Percentiles rank a stretch among this genome's conserved stretches.
Evolutionary conservation across 2,797 vertebrate genomes (phyloP).

Genomic region (Tapirus indicus): DNA sequence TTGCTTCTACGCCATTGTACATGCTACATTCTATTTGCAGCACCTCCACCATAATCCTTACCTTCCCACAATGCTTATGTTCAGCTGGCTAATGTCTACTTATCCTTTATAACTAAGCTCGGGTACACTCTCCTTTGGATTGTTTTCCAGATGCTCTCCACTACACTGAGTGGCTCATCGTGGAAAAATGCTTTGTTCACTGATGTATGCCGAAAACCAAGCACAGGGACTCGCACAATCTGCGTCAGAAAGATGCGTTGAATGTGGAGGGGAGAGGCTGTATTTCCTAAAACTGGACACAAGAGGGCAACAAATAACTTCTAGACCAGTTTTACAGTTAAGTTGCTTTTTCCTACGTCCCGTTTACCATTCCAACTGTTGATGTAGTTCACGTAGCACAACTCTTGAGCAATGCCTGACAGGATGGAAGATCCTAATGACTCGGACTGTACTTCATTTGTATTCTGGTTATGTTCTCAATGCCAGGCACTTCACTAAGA

Average conservation of each 20-base stretch:
- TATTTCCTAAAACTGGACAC: conserved; percentile 25
- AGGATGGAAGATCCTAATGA: not conserved
- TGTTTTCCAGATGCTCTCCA: not conserved
- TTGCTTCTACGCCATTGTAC: not conserved
- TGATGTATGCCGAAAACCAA: not conserved
- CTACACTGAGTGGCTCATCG: not conserved
- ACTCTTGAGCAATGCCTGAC: not conserved
- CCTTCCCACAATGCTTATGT: not conserved
- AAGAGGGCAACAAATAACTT: conserved; percentile 56
- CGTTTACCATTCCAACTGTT: not conserved
- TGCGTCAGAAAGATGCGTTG: not conserved
- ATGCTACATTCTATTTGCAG: not conserved
- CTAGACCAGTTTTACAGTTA: not conserved
- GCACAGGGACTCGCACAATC: not conserved
- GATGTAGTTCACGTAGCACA: not conserved
- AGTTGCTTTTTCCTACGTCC: not conserved
- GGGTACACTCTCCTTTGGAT: not conserved
- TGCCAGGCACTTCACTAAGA: not conserved
- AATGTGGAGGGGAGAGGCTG: not conserved
- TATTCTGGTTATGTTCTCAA: not conserved
- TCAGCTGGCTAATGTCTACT: conserved; percentile 1
- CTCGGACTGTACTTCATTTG: not conserved
- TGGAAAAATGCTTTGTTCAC: not conserved
- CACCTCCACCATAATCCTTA: not conserved
- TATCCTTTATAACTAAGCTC: not conserved